A percentile compares a stretch with the other conserved stretches of the same genome.
Evolutionary conservation across 2,888 invertebrate genomes (phyloP).

Genomic region (Platycheirus albimanus): DNA sequence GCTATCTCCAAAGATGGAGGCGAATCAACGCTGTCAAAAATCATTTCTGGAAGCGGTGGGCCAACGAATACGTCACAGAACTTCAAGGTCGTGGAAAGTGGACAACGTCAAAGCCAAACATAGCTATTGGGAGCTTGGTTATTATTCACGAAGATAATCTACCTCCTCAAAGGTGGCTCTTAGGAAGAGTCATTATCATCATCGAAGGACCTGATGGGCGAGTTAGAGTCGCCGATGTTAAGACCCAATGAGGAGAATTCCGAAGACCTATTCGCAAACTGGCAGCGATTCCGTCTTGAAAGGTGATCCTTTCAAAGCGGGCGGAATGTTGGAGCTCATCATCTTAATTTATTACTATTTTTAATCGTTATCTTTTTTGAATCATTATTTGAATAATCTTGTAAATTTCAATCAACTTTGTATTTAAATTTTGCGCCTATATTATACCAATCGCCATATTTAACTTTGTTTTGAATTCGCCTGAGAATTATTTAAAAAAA

Average conservation of each 20-base stretch:
- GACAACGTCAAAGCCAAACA: background rate
- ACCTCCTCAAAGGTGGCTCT: slow-evolving; percentile 29
- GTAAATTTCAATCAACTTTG: too few species aligned
- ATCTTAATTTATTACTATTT: too few species aligned
- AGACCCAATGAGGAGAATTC: background rate
- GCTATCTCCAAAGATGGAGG: slow-evolving; percentile 15
- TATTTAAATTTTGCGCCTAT: too few species aligned
- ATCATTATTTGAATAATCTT: too few species aligned
- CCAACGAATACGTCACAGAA: background rate
- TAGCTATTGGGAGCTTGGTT: slow-evolving; percentile 6
- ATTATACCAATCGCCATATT: too few species aligned
- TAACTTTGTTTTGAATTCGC: too few species aligned
- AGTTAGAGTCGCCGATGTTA: slow-evolving; percentile 28
- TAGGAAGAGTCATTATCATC: slow-evolving; percentile 6
- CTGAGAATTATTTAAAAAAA: too few species aligned
- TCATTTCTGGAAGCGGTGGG: background rate
- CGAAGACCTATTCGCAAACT: slow-evolving; percentile 3
- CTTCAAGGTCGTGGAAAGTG: background rate
- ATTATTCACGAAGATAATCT: slow-evolving; percentile 21
- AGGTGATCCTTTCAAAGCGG: slow-evolving; percentile 5
- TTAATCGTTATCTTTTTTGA: too few species aligned
- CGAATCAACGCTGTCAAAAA: slow-evolving; percentile 24
- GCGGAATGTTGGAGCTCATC: too few species aligned
- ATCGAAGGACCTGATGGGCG: slow-evolving; percentile 12
- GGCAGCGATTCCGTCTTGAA: background rate